These are phyloP conservation scores for Junonia oenone DNA, from an alignment of 2,888 invertebrate genomes.

Conservation along the genomic window DNA sequence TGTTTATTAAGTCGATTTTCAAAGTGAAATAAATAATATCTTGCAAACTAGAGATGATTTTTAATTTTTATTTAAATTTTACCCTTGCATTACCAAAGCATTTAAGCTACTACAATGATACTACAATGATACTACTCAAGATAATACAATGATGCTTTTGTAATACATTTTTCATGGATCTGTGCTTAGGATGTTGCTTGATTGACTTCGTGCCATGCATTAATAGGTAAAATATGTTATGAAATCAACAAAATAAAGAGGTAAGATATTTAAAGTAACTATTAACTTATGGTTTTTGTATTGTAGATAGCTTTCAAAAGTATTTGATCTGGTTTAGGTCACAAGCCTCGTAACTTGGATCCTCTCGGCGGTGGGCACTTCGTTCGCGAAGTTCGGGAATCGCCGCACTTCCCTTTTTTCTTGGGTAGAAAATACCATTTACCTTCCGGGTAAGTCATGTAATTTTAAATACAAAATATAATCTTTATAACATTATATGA, in stretches of 20 bases:
- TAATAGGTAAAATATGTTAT: background rate
- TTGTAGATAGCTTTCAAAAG: background rate
- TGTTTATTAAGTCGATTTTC: conserved; percentile 11
- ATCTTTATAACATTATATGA: too few species aligned
- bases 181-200: background rate
- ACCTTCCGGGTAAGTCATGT: conserved; percentile 39
- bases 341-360: conserved; percentile 60
- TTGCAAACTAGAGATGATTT: conserved; percentile 23
- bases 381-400: conserved; percentile 57
- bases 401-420: conserved; percentile 52
- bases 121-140: background rate
- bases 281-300: background rate
- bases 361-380: conserved; percentile 61
- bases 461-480: background rate
- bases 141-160: conserved; percentile 8
- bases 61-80: conserved; percentile 2
- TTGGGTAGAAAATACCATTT: conserved; percentile 46
- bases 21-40: conserved; percentile 32
- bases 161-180: conserved; percentile 12
- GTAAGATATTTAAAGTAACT: conserved; percentile 26
- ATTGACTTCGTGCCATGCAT: conserved; percentile 6
- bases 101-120: background rate
- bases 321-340: conserved; percentile 45
- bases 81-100: conserved; percentile 7
- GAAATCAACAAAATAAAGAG: conserved; percentile 12